Base-by-base conservation (phyloP, 2,113 vertebrate species). In the Melanerpes formicivorus region DNA sequence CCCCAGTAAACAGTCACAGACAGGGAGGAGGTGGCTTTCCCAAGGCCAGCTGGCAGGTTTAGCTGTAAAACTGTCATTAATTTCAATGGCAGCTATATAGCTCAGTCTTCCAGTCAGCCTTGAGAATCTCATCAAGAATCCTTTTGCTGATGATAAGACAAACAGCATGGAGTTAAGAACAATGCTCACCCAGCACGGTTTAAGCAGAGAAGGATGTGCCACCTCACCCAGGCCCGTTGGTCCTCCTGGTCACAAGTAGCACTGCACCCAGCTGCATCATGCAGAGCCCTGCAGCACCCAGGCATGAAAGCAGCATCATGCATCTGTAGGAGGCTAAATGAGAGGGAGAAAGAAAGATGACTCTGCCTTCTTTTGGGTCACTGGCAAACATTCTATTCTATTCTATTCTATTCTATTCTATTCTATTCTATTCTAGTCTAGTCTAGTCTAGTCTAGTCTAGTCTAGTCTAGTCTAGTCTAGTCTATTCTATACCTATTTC, bases 181-280 rank as follows among this genome's bases (percentile, higher is more conserved):
- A 54, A 46, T 2, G 13, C 54, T 86, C 17, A 26, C 16, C 42
- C 48, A 42, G 22, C 37, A 9, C 10, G 9, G 4, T 62, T 88
- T 75, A 40, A 66, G 58, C 11, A 56, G 69, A 62, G 25, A 10
- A 10, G 32, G 19, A 48, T 22, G 6, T 21, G 58, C 19, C 6
- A 2, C 34, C 26, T 71, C 1, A 2, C 10, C 44, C 42, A 56
- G 42, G 29, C 27, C 25, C 2, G 1, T 42, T 1, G 4, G 21
- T 72, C 26, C n/a, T 48, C 80, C 66, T 48, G 30, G 42, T 80
- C 3, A 1, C 13, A 65, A 67, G 29, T 3, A 29, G 10, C 3
- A 1, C 17, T 30, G 62, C 13, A 30, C 11, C 42, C 48, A 70
- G 1, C 9, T 34, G 56, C 0, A 0, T 30, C 72, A 63, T 37